phyloP scores from a whole-genome alignment of 1,140 invertebrate genomes.

The Halyomorpha halys region DNA sequence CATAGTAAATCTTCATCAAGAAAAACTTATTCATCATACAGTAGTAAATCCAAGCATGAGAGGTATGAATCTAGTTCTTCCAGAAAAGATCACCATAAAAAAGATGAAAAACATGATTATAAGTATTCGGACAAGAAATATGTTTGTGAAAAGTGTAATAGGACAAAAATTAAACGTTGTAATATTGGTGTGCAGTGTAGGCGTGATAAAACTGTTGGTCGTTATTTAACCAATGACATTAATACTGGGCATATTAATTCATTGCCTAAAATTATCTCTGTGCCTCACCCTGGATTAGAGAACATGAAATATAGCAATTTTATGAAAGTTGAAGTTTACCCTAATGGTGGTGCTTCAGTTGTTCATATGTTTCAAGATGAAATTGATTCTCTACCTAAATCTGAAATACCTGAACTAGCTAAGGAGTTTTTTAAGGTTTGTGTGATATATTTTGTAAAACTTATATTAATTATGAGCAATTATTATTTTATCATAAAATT shows the following conservation, averaged over 20 bases:
- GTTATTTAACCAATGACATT: slow-evolving; percentile 30
- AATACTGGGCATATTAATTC: slow-evolving; percentile 34
- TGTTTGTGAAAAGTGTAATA: slow-evolving; percentile 47
- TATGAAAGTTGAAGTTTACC: slow-evolving; percentile 81
- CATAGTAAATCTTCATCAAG: background rate
- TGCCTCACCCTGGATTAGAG: slow-evolving; percentile 40
- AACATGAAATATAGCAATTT: slow-evolving; percentile 60
- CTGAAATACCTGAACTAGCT: slow-evolving; percentile 71
- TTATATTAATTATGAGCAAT: background rate
- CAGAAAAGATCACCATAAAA: slow-evolving; percentile 9
- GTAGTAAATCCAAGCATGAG: slow-evolving; percentile 5
- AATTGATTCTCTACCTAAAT: slow-evolving; percentile 60
- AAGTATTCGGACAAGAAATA: slow-evolving; percentile 22
- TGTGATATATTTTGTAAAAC: slow-evolving; percentile 9
- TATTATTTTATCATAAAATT: background rate
- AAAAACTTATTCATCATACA: background rate
- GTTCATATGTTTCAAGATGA: slow-evolving; percentile 90
- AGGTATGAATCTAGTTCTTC: slow-evolving; percentile 11
- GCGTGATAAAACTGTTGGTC: slow-evolving; percentile 37
- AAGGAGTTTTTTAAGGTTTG: slow-evolving; percentile 77
- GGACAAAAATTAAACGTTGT: slow-evolving; percentile 47
- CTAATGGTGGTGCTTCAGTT: slow-evolving; percentile 89
- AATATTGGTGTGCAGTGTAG: slow-evolving; percentile 52
- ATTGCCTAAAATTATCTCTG: slow-evolving; percentile 30
- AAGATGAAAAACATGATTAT: slow-evolving; percentile 12